Evolutionary conservation across 2,113 vertebrate genomes (phyloP).

Genomic region (Podarcis muralis): DNA sequence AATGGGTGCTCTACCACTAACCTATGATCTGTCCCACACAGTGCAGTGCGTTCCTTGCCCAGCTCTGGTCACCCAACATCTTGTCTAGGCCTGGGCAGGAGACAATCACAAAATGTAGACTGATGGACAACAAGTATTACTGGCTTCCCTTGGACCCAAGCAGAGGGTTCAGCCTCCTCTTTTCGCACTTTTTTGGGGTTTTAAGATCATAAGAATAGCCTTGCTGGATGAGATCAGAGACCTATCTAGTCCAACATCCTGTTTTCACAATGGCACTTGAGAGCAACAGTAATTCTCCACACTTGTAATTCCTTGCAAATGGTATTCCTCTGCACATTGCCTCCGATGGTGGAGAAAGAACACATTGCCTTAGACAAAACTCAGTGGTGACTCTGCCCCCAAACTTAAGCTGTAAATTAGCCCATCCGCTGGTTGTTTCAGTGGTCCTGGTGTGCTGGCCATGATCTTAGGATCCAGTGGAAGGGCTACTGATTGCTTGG

Average conservation of each 20-base stretch:
- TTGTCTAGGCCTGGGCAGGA: not conserved
- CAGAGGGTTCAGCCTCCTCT: not conserved
- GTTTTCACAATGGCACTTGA: too few species aligned
- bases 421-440: too few species aligned
- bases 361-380: not conserved
- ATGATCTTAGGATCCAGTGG: not conserved
- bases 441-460: not conserved
- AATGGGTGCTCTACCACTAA: not conserved
- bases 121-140: not conserved
- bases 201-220: not conserved
- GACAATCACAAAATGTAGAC: not conserved
- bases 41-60: not conserved
- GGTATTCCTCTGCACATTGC: too few species aligned
- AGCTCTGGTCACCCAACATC: not conserved
- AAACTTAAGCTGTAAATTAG: not conserved
- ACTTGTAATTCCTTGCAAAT: too few species aligned
- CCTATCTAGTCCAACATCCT: too few species aligned
- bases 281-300: too few species aligned
- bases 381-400: not conserved
- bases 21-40: not conserved
- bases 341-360: too few species aligned
- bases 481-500: not conserved
- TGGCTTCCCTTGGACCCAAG: too few species aligned
- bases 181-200: not conserved
- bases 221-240: too few species aligned